These are phyloP conservation scores for Psephotus haematonotus DNA, from an alignment of 2,113 vertebrate genomes.

Conservation along the genomic window DNA sequence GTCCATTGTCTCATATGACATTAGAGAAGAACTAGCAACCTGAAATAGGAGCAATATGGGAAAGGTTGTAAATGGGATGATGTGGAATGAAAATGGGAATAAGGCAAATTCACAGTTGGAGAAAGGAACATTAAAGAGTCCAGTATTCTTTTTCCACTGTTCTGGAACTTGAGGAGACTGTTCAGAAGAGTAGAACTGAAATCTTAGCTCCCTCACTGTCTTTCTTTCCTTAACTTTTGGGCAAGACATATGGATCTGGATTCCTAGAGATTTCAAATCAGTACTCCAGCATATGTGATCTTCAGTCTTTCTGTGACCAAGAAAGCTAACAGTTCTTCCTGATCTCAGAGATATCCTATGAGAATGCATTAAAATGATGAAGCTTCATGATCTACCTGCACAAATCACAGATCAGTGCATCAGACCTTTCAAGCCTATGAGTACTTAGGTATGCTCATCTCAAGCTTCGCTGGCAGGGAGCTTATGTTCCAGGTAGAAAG, in stretches of 20 bases:
- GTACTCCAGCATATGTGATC: rapidly evolving
- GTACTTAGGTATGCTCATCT: neutral
- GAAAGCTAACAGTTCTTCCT: neutral
- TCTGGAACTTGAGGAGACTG: neutral
- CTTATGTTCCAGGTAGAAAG: neutral
- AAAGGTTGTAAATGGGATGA: neutral
- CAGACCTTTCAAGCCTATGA: neutral
- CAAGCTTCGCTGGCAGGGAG: neutral
- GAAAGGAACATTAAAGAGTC: neutral
- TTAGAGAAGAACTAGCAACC: neutral
- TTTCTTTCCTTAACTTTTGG: neutral
- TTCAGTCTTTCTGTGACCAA: neutral
- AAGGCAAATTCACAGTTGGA: neutral
- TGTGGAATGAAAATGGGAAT: neutral
- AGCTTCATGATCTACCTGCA: neutral
- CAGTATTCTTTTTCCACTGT: neutral
- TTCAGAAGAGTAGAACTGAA: neutral
- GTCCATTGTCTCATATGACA: neutral
- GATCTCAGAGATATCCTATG: neutral
- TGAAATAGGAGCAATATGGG: neutral
- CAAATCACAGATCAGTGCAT: neutral
- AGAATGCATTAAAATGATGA: neutral
- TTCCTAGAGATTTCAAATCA: neutral
- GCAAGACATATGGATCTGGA: neutral
- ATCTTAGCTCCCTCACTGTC: neutral